phyloP scores from a whole-genome alignment of 2,888 invertebrate genomes.

The Gymnosoma rotundatum region DNA sequence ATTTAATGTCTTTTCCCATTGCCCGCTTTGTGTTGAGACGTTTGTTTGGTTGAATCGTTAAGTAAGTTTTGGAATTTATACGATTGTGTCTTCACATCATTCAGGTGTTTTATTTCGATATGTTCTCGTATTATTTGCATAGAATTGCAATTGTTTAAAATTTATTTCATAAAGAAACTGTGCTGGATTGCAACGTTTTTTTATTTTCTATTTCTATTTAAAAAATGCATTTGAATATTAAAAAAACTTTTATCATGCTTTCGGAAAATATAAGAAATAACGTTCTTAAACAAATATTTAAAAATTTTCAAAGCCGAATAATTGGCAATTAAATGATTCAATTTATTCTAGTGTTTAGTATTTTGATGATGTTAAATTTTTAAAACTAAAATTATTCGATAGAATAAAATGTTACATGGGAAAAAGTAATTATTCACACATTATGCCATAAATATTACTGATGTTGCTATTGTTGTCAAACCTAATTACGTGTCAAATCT shows the following conservation, averaged over 20 bases:
- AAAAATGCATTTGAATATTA: too few species aligned
- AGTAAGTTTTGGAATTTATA: slow-evolving; percentile 2
- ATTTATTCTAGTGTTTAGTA: not conserved
- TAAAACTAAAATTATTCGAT: not conserved
- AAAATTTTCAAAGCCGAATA: too few species aligned
- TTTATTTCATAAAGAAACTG: slow-evolving; percentile 26
- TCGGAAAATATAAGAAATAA: too few species aligned
- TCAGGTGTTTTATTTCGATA: slow-evolving; percentile 56
- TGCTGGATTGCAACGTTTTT: not conserved
- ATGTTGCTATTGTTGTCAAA: slow-evolving; percentile 19
- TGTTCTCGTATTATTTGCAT: slow-evolving; percentile 51
- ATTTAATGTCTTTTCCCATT: slow-evolving; percentile 66
- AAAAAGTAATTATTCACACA: slow-evolving; percentile 53
- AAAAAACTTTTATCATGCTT: too few species aligned
- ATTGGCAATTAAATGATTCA: too few species aligned
- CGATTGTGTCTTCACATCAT: slow-evolving; percentile 14
- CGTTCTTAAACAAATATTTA: too few species aligned
- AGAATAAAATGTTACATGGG: not conserved
- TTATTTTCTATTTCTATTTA: too few species aligned
- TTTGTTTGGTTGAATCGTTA: not conserved
- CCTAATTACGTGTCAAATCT: slow-evolving; percentile 80
- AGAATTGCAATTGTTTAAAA: slow-evolving; percentile 53
- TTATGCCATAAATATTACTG: slow-evolving; percentile 38
- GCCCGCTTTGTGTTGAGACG: slow-evolving; percentile 73
- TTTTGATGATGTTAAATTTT: not conserved